Evolutionary conservation across 1,140 invertebrate species (phyloP).

Genomic region (Ylistrum balloti): DNA sequence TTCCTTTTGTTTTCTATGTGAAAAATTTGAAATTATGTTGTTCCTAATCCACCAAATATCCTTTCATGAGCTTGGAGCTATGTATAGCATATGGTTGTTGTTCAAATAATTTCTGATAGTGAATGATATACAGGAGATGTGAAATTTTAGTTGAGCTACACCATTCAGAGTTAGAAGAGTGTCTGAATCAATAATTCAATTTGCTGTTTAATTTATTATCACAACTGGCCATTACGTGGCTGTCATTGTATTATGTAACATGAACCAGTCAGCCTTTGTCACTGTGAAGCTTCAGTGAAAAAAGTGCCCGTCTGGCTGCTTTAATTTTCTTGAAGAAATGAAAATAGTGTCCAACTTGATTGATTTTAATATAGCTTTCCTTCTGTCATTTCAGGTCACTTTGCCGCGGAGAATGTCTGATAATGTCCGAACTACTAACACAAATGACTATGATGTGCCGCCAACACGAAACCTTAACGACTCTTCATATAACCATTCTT

Average conservation of each 20-base stretch:
- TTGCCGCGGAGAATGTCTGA: neutral
- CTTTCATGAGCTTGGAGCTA: too few species aligned
- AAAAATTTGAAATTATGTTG: too few species aligned
- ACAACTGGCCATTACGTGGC: neutral
- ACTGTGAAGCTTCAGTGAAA: neutral
- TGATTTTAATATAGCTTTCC: neutral
- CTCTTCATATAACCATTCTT: conserved; percentile 44
- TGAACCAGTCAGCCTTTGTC: neutral
- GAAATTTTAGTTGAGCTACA: neutral
- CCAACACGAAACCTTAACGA: conserved; percentile 71
- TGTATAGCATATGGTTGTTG: too few species aligned
- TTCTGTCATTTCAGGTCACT: neutral
- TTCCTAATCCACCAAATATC: too few species aligned
- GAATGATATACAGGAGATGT: too few species aligned
- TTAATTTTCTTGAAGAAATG: neutral
- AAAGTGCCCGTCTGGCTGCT: neutral
- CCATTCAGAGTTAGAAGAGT: neutral
- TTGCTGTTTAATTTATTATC: neutral
- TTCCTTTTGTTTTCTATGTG: too few species aligned
- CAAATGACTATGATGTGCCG: conserved; percentile 83
- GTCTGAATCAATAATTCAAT: neutral
- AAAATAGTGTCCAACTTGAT: neutral
- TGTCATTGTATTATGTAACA: neutral
- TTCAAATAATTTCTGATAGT: too few species aligned
- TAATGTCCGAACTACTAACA: neutral